A percentile compares a stretch with the other conserved stretches of the same genome.
phyloP scores from a whole-genome alignment of 2,888 invertebrate genomes.

The Drosophila birchii region DNA sequence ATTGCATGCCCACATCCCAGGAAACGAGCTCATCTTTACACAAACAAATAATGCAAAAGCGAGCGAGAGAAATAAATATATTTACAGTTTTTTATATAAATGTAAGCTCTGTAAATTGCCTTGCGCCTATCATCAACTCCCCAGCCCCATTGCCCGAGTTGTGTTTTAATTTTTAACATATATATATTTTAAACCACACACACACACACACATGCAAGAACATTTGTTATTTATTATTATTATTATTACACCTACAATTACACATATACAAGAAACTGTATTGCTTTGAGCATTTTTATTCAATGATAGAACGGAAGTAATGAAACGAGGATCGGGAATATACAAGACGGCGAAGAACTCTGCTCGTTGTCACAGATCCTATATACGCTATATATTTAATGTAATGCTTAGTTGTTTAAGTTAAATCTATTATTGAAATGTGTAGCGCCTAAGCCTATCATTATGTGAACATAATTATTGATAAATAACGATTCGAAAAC shows the following conservation, averaged over 20 bases:
- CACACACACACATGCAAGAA: conserved; percentile 36
- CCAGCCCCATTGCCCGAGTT: conserved; percentile 69
- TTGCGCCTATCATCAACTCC: conserved; percentile 59
- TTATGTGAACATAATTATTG: conserved; percentile 70
- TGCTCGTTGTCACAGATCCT: conserved; percentile 10
- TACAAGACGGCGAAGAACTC: not conserved
- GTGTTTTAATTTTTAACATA: conserved; percentile 61
- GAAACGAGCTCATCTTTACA: conserved; percentile 40
- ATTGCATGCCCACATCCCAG: conserved; percentile 45
- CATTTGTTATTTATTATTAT: conserved; percentile 80
- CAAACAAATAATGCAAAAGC: not conserved
- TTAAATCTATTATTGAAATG: conserved; percentile 63
- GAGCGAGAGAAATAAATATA: conserved; percentile 47
- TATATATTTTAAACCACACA: conserved; percentile 49
- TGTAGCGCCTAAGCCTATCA: conserved; percentile 35
- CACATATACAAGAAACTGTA: conserved; percentile 58
- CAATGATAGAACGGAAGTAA: conserved; percentile 15
- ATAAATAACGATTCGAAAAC: conserved; percentile 51
- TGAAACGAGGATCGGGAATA: conserved; percentile 1
- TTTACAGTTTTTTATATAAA: conserved; percentile 61
- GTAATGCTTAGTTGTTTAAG: conserved; percentile 49
- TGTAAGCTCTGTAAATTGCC: conserved; percentile 61
- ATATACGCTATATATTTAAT: conserved; percentile 53
- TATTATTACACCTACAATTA: conserved; percentile 62
- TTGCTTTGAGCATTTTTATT: conserved; percentile 73